A percentile compares a stretch with the other conserved stretches of the same genome.
Conservation (phyloP, 2,113 vertebrate species). For the Atractosteus spatula region DNA sequence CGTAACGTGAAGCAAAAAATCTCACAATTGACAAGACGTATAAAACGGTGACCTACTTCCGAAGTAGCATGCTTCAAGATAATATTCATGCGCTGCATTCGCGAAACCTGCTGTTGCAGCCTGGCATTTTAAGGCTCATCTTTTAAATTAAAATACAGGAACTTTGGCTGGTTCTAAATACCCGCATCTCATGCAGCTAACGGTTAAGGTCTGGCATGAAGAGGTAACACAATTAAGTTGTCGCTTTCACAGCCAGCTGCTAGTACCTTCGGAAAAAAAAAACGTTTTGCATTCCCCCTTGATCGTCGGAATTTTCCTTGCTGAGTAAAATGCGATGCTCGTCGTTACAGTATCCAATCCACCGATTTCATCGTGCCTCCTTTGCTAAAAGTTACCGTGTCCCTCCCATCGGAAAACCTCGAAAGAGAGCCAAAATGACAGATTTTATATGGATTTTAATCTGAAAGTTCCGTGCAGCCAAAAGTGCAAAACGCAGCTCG, state of each 20-base stretch:
- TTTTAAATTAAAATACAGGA: not conserved
- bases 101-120: conserved; percentile 42
- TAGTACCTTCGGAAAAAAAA: conserved; percentile 25
- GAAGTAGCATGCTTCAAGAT: conserved; percentile 58
- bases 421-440: conserved; percentile 15
- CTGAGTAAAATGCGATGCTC: conserved; percentile 15
- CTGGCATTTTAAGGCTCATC: conserved; percentile 42
- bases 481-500: conserved; percentile 27
- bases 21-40: conserved; percentile 50
- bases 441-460: conserved; percentile 25
- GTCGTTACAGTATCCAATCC: not conserved
- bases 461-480: conserved; percentile 28
- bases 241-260: not conserved
- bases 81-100: conserved; percentile 61
- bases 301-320: conserved; percentile 25
- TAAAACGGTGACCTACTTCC: conserved; percentile 67
- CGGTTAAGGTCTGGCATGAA: not conserved
- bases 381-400: conserved; percentile 5
- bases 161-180: too few relatives aligned
- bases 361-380: not conserved
- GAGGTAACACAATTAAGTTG: not conserved
- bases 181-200: too few relatives aligned
- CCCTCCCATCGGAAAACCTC: conserved; percentile 16
- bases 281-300: conserved; percentile 29
- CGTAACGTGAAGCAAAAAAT: conserved; percentile 25